A percentile compares a stretch with the other conserved stretches of the same genome.
Evolutionary conservation across 2,113 vertebrate genomes (phyloP).

Genomic region (Mustelus asterias): DNA sequence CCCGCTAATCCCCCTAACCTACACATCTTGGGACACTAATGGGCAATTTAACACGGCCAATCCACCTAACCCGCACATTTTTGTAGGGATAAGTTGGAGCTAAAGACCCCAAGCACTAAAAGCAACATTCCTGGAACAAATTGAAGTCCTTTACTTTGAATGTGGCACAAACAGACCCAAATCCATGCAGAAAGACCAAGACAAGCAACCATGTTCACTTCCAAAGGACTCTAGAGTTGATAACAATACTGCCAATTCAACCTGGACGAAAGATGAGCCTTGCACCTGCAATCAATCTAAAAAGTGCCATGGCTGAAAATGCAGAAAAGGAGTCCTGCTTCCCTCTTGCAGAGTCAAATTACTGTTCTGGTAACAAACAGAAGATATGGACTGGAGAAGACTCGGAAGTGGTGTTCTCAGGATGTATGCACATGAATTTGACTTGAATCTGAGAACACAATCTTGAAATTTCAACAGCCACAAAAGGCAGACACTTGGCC

Average conservation of each 20-base stretch:
- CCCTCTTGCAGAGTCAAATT: neutral
- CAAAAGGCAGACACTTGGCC: neutral
- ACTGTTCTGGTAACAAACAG: neutral
- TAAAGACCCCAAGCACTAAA: neutral
- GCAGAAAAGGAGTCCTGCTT: neutral
- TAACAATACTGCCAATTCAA: neutral
- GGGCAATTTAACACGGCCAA: too few relatives aligned
- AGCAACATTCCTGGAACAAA: neutral
- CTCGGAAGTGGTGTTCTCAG: neutral
- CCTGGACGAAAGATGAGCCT: too few relatives aligned
- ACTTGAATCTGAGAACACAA: too few relatives aligned
- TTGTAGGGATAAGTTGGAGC: neutral
- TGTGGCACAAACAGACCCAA: neutral
- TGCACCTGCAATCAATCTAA: too few relatives aligned
- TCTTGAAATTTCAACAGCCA: too few relatives aligned
- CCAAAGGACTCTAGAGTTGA: neutral
- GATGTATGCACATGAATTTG: neutral
- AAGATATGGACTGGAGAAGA: neutral
- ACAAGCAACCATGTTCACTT: too few relatives aligned
- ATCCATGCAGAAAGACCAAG: neutral
- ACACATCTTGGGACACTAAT: too few relatives aligned
- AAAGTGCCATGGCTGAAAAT: neutral
- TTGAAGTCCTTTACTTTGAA: neutral
- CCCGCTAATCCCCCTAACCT: too few relatives aligned
- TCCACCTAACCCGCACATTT: too few relatives aligned